These are phyloP conservation scores for Scomber japonicus DNA, from an alignment of 2,113 vertebrate genomes.

Conservation along the genomic window DNA sequence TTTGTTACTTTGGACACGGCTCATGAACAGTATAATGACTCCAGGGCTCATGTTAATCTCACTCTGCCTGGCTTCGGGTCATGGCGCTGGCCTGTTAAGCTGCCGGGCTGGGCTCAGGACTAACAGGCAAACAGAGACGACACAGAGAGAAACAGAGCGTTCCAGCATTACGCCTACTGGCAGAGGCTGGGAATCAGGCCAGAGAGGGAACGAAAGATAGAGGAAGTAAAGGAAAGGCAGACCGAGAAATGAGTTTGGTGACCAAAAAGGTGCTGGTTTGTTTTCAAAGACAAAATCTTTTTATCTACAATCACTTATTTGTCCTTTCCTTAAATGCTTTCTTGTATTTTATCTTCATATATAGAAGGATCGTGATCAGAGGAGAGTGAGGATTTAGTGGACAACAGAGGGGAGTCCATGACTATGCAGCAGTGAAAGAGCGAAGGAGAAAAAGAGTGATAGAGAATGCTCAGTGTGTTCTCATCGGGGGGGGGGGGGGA, in stretches of 20 bases:
- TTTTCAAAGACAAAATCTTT: slow-evolving; percentile 7
- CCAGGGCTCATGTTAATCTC: slow-evolving; percentile 69
- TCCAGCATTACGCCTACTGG: slow-evolving; percentile 59
- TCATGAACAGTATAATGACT: slow-evolving; percentile 76
- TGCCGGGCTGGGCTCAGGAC: slow-evolving; percentile 40
- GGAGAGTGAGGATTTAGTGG: slow-evolving; percentile 6
- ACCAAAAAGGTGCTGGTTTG: background rate
- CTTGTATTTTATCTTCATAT: slow-evolving; percentile 3
- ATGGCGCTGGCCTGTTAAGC: slow-evolving; percentile 31
- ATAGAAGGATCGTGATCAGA: background rate
- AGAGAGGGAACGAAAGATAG: slow-evolving; percentile 17
- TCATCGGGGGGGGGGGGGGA: background rate
- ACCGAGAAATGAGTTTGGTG: background rate
- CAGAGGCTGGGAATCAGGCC: slow-evolving; percentile 31
- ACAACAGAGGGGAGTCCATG: background rate
- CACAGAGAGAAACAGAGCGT: slow-evolving; percentile 36
- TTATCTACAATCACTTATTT: background rate
- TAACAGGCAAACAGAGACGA: slow-evolving; percentile 36
- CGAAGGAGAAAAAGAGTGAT: slow-evolving; percentile 22
- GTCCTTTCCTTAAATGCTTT: background rate
- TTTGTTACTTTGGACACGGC: slow-evolving; percentile 78
- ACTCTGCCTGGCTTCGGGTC: slow-evolving; percentile 38
- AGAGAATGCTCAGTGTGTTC: slow-evolving; percentile 25
- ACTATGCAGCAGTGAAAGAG: slow-evolving; percentile 6
- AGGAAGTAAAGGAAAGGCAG: slow-evolving; percentile 5